Base-by-base conservation (phyloP, 2,113 vertebrate genomes). In the Speoplatyrhinus poulsoni region DNA sequence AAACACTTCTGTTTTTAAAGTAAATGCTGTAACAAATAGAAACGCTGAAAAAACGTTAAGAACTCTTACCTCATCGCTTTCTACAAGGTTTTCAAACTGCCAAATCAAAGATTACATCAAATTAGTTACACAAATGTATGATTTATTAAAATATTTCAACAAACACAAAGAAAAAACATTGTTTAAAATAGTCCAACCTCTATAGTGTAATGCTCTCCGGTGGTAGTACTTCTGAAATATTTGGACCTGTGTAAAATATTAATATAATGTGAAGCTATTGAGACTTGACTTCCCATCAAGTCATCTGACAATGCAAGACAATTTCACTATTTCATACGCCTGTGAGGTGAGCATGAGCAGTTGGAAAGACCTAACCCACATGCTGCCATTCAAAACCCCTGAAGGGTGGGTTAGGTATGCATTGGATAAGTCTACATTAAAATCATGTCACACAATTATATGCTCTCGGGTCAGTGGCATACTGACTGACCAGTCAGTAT, bases 31-130 rank as follows among this genome's bases (percentile, higher is more conserved):
- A 12, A 36, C 49, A 10, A 67, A 19, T 50, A 15, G 12, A 33
- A 67, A 69, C 32, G 41, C 19, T 6, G 46, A 58, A 32, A 54
- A 10, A 26, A 12, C 12, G n/a, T 66, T 6, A 52, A 41, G 52
- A 17, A 72, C 26, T 70, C 91, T 89, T 61, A 93, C 93, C 91
- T 94, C 93, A 73, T 94, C 93, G 1, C 93, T 94, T 70, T 94
- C 92, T 6, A 94, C 93, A 67, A 94, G 85, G 62, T 94, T 94
- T 79, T 94, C 93, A 91, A 94, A 94, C 93, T 94, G 88, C 16
- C 88, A 87, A 67, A 76, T 0, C 3, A 48, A 69, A 69, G 59
- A 62, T 1, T 32, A 76, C 17, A 77, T 26, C 26, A 26, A 26
- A 26, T 80, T n/a, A 77, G 49, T 69, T 3, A 8, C 36, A 41